These are phyloP conservation scores for Lordiphosa clarofinis DNA, from an alignment of 1,140 invertebrate genomes.

Conservation along the genomic window DNA sequence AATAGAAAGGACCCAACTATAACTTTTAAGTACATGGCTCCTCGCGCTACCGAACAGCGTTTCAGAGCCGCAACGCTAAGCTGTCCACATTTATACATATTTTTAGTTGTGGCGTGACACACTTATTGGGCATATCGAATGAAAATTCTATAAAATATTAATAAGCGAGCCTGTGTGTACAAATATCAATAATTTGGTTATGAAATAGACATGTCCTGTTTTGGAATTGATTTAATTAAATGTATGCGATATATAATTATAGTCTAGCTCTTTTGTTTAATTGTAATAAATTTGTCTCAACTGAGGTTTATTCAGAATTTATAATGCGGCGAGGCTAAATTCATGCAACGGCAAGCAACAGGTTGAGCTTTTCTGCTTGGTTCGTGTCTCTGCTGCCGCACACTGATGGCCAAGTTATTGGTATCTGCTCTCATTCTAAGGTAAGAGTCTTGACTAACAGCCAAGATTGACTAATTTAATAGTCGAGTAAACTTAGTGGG, in stretches of 20 bases:
- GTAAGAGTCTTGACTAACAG: no score
- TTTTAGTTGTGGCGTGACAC: slow-evolving; percentile 20
- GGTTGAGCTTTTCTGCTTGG: no score
- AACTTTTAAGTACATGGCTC: slow-evolving; percentile 28
- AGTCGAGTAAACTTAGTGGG: no score
- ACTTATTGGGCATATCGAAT: slow-evolving; percentile 22
- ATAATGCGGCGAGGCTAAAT: no score
- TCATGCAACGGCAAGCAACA: no score
- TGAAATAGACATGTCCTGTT: neutral
- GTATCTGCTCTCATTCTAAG: no score
- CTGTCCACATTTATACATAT: slow-evolving; percentile 18
- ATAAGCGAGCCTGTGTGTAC: neutral
- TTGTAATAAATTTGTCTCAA: no score
- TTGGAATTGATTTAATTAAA: slow-evolving; percentile 8
- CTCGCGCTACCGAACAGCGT: slow-evolving; percentile 1
- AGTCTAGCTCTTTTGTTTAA: no score
- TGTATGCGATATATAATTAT: slow-evolving; percentile 3
- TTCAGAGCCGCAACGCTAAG: neutral
- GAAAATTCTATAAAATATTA: slow-evolving; percentile 24
- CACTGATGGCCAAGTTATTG: no score
- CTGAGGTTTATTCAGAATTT: no score
- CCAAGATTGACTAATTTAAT: no score
- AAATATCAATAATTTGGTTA: slow-evolving; percentile 5
- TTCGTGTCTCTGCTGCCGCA: no score
- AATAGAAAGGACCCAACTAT: slow-evolving; percentile 34